A percentile compares a stretch with the other conserved stretches of the same genome.
Evolutionary conservation across 2,113 vertebrate genomes (phyloP).

Genomic region (Tichodroma muraria): DNA sequence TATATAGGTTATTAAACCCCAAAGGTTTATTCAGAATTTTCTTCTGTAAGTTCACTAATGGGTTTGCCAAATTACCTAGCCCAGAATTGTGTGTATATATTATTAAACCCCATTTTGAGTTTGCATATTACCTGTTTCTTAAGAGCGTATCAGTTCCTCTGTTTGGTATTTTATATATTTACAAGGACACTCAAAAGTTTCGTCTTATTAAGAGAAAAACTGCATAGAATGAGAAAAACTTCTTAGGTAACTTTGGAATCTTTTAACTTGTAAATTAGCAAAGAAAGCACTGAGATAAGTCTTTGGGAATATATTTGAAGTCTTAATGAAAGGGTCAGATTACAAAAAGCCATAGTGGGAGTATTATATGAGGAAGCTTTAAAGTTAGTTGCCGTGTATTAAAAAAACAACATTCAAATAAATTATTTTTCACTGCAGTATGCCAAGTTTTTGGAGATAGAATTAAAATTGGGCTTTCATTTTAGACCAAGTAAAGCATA

Average conservation of each 20-base stretch:
- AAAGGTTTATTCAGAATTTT: not conserved
- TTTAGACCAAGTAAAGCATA: conserved; percentile 44
- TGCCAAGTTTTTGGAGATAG: conserved; percentile 45
- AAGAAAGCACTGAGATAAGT: not conserved
- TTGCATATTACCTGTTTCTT: not conserved
- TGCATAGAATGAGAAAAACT: not conserved
- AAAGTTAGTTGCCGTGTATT: conserved; percentile 37
- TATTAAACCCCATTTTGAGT: not conserved
- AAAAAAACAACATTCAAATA: conserved; percentile 47
- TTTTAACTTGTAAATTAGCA: conserved; percentile 11
- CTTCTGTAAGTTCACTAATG: not conserved
- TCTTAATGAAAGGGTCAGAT: conserved; percentile 48
- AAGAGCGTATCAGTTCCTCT: not conserved
- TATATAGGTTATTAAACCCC: not conserved
- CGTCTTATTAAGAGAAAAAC: not conserved
- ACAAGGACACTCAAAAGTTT: not conserved
- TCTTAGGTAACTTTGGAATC: not conserved
- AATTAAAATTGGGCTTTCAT: conserved; percentile 64
- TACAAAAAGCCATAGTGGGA: conserved; percentile 34
- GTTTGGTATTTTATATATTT: not conserved
- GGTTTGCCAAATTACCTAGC: not conserved
- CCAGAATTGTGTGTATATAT: not conserved
- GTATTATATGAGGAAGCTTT: conserved; percentile 1
- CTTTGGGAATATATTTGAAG: not conserved
- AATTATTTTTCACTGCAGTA: conserved; percentile 61